Evolutionary conservation across 2,797 vertebrate species (phyloP), one percentile per base, ranked within the genome.

Genomic region (Lophius americanus): DNA sequence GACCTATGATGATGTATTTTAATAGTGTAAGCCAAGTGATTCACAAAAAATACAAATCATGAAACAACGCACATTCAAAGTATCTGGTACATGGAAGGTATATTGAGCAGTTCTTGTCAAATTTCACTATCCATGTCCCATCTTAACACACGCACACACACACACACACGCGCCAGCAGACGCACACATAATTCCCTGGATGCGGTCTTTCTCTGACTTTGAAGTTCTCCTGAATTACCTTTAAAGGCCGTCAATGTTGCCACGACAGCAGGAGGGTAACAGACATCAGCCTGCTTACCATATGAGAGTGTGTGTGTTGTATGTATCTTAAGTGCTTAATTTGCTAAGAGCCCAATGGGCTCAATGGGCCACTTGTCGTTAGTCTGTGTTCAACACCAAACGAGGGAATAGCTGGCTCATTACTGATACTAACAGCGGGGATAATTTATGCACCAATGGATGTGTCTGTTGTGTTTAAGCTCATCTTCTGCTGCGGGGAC

Each of bases 181-280:
- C 23, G 23, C 23, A 23, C 37, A 66, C 32, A 48, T 73, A 68
- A 23, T 23, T 23, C 64, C 78, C 65, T 79, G 79, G n/a, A 48
- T 74, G 81, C 76, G 9, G 75, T 82, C 84, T 84, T 68, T 76
- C 82, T 84, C 75, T 73, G 72, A 76, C 89, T 94, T 93, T 92
- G 92, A 92, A 90, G 91, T 90, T 90, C 82, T 86, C 76, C 84
- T 89, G 88, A 86, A 88, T 89, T 70, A 84, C 88, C 85, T 94
- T 91, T 91, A 93, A 92, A 93, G 88, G 78, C 83, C 77, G 62
- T 87, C 81, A 85, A 84, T 86, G 83, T 86, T 89, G 83, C 88
- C 88, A 88, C 71, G 76, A 88, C 85, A 90, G 88, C 90, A 91
- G 85, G 87, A 86, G 90, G 87, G 91, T 89, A 91, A 78, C 75